phyloP scores from a whole-genome alignment of 2,113 vertebrate genomes.

The Aplodontia rufa region DNA sequence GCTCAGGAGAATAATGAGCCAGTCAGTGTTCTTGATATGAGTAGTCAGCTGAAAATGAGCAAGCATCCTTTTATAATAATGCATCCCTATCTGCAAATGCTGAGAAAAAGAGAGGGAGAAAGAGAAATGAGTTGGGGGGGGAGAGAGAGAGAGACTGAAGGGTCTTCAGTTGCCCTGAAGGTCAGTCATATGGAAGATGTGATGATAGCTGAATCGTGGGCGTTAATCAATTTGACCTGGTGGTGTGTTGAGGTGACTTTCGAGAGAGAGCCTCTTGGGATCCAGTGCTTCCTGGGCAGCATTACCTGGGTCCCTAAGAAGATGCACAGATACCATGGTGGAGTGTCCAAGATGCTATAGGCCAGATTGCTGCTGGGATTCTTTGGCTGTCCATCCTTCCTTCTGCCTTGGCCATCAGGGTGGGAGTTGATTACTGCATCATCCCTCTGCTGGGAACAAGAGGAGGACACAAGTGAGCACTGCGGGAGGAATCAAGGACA shows the following conservation, averaged over 20 bases:
- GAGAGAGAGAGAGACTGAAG: neutral
- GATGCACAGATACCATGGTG: conserved; percentile 96
- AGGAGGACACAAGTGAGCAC: neutral
- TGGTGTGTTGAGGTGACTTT: neutral
- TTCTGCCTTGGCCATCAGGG: neutral
- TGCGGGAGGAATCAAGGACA: neutral
- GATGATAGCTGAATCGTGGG: neutral
- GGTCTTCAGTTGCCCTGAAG: no score
- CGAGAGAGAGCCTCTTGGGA: neutral
- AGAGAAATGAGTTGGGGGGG: no score
- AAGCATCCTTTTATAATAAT: neutral
- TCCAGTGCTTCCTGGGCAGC: rapidly evolving
- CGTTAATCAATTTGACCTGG: neutral
- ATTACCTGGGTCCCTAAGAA: conserved; percentile 94
- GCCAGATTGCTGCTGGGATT: conserved; percentile 79
- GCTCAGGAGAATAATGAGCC: neutral
- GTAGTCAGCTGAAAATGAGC: neutral
- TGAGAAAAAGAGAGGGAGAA: neutral
- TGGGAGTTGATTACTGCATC: neutral
- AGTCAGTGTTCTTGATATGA: neutral
- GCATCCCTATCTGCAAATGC: neutral
- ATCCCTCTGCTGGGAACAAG: neutral
- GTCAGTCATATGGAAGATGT: neutral
- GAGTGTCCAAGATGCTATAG: conserved; percentile 90
- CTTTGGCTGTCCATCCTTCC: neutral